These are phyloP conservation scores for Mirza zaza DNA, from an alignment of 2,113 vertebrate species.

Conservation along the genomic window DNA sequence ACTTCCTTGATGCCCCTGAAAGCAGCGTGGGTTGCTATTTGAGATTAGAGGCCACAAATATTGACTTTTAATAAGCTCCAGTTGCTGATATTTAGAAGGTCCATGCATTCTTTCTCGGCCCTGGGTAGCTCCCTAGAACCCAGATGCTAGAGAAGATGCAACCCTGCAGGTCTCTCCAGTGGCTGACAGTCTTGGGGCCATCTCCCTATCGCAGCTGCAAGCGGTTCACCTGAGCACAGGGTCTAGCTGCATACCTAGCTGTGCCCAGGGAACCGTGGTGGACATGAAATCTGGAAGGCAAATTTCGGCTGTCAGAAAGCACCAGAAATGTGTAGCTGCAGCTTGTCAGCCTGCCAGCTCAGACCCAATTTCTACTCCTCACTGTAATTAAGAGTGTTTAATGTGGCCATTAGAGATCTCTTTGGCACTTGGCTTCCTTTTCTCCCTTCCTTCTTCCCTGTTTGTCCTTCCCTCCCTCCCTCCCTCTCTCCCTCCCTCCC, in stretches of 20 bases:
- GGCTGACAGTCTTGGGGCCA: not conserved
- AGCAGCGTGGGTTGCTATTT: not conserved
- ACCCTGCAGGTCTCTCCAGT: not conserved
- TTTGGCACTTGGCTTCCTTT: not conserved
- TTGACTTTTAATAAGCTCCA: not conserved
- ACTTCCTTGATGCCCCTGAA: not conserved
- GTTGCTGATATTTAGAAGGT: not conserved
- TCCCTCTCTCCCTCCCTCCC: no score
- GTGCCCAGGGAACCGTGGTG: not conserved
- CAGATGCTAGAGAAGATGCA: not conserved
- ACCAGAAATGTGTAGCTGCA: conserved; percentile 66
- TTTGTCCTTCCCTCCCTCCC: not conserved
- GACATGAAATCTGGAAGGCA: conserved; percentile 33
- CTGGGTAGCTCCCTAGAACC: not conserved
- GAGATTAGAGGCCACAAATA: not conserved
- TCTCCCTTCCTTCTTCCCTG: not conserved
- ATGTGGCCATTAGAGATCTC: conserved; percentile 57
- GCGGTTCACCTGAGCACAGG: not conserved
- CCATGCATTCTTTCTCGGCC: not conserved
- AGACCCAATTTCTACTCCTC: conserved; percentile 63
- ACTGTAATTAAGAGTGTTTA: conserved; percentile 61
- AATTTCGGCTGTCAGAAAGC: conserved; percentile 66
- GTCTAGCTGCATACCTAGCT: not conserved
- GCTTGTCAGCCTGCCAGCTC: conserved; percentile 60
- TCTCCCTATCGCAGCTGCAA: not conserved